Conservation (phyloP, 2,113 vertebrate species). For the Acrocephalus arundinaceus region DNA sequence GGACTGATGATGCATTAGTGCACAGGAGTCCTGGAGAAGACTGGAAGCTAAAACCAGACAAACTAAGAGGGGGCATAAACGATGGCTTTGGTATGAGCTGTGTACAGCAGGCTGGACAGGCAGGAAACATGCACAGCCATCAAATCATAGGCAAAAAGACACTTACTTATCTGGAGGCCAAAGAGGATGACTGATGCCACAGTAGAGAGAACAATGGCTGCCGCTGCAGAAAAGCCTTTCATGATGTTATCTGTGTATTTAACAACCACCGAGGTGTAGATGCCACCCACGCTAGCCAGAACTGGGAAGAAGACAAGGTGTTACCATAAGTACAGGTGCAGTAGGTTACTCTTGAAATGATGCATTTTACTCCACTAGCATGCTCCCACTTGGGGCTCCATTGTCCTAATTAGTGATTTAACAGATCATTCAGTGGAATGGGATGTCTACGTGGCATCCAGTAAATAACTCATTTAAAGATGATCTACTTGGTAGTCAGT, state of each 20-base stretch:
- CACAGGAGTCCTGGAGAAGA: not conserved
- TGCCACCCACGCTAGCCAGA: slow-evolving; percentile 91
- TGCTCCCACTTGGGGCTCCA: not conserved
- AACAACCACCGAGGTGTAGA: slow-evolving; percentile 95
- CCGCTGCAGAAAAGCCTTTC: slow-evolving; percentile 97
- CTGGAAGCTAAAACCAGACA: not conserved
- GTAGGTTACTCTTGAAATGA: not conserved
- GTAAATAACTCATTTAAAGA: not conserved
- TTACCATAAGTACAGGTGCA: not conserved
- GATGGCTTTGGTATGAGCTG: not conserved
- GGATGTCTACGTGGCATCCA: not conserved
- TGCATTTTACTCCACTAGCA: not conserved
- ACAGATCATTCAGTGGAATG: not conserved
- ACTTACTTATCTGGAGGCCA: slow-evolving; percentile 95
- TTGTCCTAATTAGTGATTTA: not conserved
- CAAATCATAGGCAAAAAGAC: not conserved
- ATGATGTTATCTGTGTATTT: slow-evolving; percentile 99
- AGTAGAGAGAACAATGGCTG: slow-evolving; percentile 96
- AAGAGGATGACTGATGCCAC: slow-evolving; percentile 91
- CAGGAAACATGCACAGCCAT: fast-evolving
- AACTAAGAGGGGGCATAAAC: not conserved
- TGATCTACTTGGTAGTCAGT: not conserved
- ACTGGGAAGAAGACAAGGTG: slow-evolving; percentile 71
- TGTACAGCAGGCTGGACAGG: not conserved
- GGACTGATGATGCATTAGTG: fast-evolving